Evolutionary conservation across 1,140 invertebrate species (phyloP).

Genomic region (Oryctes rhinoceros): DNA sequence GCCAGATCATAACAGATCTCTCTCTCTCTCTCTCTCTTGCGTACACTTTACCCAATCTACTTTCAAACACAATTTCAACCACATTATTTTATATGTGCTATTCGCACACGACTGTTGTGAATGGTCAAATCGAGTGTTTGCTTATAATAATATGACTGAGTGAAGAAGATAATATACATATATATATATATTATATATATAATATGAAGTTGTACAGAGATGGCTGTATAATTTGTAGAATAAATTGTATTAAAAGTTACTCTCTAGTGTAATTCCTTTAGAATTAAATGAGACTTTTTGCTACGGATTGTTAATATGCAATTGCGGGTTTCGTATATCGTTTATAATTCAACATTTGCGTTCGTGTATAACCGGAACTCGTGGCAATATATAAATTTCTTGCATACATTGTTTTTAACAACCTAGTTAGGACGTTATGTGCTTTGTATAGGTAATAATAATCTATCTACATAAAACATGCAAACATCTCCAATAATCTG

Average conservation of each 20-base stretch:
- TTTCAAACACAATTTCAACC: constrained; percentile 51
- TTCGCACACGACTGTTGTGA: constrained; percentile 35
- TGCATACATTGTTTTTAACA: neutral
- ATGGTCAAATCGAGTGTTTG: constrained; percentile 27
- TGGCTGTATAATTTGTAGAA: constrained; percentile 55
- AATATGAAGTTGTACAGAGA: constrained; percentile 49
- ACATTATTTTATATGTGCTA: constrained; percentile 52
- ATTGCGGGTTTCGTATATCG: neutral
- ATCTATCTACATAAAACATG: neutral
- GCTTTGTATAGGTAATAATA: too few relatives aligned
- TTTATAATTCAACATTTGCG: neutral
- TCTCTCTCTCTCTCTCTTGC: neutral
- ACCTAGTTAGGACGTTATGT: too few relatives aligned
- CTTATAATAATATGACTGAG: constrained; percentile 36
- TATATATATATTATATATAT: constrained; percentile 19
- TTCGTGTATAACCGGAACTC: neutral
- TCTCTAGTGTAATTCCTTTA: constrained; percentile 37
- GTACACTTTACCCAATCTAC: constrained; percentile 43
- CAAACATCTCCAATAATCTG: neutral
- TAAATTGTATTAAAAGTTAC: constrained; percentile 43
- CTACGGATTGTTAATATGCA: constrained; percentile 33
- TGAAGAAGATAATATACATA: constrained; percentile 40
- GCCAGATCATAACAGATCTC: too few relatives aligned
- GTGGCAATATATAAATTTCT: constrained; percentile 16
- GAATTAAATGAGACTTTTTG: constrained; percentile 30